These are phyloP conservation scores for Poecilia wingei DNA, from an alignment of 2,797 vertebrate species.

Conservation along the genomic window DNA sequence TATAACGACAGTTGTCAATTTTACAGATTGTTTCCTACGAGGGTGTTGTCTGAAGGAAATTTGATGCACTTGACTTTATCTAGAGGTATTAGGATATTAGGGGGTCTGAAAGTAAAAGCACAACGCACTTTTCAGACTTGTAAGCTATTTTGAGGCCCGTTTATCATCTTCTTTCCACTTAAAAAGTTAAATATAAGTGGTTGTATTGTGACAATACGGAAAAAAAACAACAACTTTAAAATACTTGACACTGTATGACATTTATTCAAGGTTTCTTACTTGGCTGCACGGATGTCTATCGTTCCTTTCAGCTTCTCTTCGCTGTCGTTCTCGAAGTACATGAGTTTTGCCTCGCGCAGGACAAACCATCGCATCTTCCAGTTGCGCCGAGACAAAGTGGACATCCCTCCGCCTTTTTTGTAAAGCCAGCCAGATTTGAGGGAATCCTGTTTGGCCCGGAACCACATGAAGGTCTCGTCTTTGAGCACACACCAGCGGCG, in stretches of 20 bases:
- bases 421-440: conserved; percentile 92
- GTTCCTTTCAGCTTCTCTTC: conserved; percentile 93
- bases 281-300: conserved; percentile 86
- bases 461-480: conserved; percentile 96
- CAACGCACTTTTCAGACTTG: not conserved
- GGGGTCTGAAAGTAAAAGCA: not conserved
- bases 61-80: not conserved
- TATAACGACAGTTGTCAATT: not conserved
- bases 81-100: not conserved
- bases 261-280: conserved; percentile 75
- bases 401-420: conserved; percentile 93
- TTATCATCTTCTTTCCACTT: not conserved
- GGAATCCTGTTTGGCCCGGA: conserved; percentile 92
- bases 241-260: not conserved
- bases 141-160: not conserved
- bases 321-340: conserved; percentile 92
- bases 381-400: conserved; percentile 90
- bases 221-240: not conserved
- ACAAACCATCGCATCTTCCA: conserved; percentile 97
- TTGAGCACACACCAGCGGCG: conserved; percentile 94
- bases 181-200: not conserved
- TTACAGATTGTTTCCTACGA: not conserved
- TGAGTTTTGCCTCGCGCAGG: conserved; percentile 88
- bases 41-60: not conserved
- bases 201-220: not conserved